Percentiles rank a stretch among this genome's conserved stretches.
Conservation (phyloP, 2,113 vertebrate species). For the Sylvietta virens region DNA sequence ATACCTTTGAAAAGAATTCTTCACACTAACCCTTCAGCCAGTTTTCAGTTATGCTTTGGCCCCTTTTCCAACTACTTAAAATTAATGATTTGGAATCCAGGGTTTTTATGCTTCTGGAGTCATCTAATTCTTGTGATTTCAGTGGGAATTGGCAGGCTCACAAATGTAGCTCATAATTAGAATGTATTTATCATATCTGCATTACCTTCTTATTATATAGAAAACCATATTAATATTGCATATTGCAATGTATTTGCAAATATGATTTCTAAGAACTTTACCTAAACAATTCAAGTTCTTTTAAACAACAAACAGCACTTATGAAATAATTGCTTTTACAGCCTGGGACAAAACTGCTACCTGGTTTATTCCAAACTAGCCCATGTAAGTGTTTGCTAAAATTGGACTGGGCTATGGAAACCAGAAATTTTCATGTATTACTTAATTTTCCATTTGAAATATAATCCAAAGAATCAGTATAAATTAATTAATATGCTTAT, state of each 20-base stretch:
- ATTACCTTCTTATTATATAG: not conserved
- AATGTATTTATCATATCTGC: not conserved
- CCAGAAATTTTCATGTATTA: not conserved
- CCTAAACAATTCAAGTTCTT: not conserved
- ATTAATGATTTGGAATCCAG: not conserved
- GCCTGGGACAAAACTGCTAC: not conserved
- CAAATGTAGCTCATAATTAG: not conserved
- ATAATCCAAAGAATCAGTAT: not conserved
- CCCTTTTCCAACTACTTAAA: not conserved
- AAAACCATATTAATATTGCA: not conserved
- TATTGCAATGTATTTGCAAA: not conserved
- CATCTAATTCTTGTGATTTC: not conserved
- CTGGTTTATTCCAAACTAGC: not conserved
- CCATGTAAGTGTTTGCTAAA: not conserved
- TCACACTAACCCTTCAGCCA: not conserved
- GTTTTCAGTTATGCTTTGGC: not conserved
- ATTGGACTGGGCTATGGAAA: not conserved
- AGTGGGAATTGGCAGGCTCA: not conserved
- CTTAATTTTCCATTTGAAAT: not conserved
- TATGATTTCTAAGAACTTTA: not conserved
- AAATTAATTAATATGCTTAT: not conserved
- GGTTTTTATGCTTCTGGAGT: not conserved
- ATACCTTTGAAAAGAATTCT: not conserved
- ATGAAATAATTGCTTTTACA: not conserved
- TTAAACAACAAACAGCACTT: not conserved